Conservation (phyloP, 2,888 invertebrate genomes). For the Amphipoea lucens region DNA sequence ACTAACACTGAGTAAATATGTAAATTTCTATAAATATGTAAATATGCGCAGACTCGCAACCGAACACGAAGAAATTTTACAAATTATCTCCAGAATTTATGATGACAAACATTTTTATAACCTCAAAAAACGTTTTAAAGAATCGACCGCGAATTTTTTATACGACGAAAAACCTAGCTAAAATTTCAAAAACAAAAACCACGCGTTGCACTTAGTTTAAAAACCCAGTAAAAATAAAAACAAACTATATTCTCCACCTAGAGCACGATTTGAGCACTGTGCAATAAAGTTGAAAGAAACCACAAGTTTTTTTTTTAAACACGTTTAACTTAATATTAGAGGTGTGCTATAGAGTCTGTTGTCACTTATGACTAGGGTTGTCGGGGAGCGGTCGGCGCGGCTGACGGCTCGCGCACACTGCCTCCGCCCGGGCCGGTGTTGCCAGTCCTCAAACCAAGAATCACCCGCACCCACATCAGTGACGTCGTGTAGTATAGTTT, state of each 20-base stretch:
- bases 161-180: not conserved
- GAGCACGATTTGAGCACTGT: constrained; percentile 55
- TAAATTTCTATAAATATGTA: constrained; percentile 67
- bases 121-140: not conserved
- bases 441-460: constrained; percentile 70
- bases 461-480: constrained; percentile 44
- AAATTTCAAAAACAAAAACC: constrained; percentile 32
- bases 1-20: constrained; percentile 56
- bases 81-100: constrained; percentile 35
- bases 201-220: constrained; percentile 32
- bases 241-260: constrained; percentile 18
- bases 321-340: constrained; percentile 71
- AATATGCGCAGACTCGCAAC: constrained; percentile 50
- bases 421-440: constrained; percentile 87
- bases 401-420: constrained; percentile 87
- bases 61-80: constrained; percentile 39
- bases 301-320: constrained; percentile 69
- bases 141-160: not conserved
- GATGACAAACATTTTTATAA: not conserved
- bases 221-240: constrained; percentile 11
- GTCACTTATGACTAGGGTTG: constrained; percentile 73
- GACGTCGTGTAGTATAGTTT: constrained; percentile 64
- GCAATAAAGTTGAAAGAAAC: constrained; percentile 53
- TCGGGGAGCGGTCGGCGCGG: constrained; percentile 81
- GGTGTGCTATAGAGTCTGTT: constrained; percentile 69